Evolutionary conservation across 2,888 invertebrate genomes (phyloP), one percentile per base, ranked within the genome.

Genomic region (Mystacides longicornis): DNA sequence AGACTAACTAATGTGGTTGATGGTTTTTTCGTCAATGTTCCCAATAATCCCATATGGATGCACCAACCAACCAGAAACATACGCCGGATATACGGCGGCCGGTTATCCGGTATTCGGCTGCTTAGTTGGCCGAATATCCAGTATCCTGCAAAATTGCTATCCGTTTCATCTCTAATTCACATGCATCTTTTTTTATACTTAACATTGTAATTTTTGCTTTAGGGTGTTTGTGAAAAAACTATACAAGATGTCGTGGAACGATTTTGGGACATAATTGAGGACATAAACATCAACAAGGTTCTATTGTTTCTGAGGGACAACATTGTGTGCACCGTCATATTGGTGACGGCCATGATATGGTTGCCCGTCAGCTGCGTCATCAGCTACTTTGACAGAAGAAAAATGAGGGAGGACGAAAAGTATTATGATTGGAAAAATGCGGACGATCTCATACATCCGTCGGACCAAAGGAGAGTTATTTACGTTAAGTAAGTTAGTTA

Each of bases 211-310:
- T 51, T 51, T 51, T 46, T 58, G 57, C 55, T 71, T 3, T 70
- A 95, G 92, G 96, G 96, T 7, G 81, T 88, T 22, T 97, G 96
- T 67, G 92, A 94, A 70, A 93, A 94, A 72, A 93, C 93, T 0
- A 89, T 93, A 58, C 93, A 93, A 69, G 95, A 96, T 68, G 92
- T 96, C 21, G 93, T 96, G 9, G 93, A 95, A 71, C 81, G 96
- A 23, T 93, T 97, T 72, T 97, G 96, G 94, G 93, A 94, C 69
- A 94, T 97, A 51, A 95, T 97, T 60, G 95, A 96, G 72, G 93
- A 95, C 66, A 93, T 95, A 56, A 93, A 93, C 71, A 93, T 94
- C 57, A 94, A 93, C 70, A 91, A 92, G 68, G 91, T 93, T 64
- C 78, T 93, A 64, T 80, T 90, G 51, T 93, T 94, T 69, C 77